phyloP scores from a whole-genome alignment of 2,888 invertebrate genomes.

The Heliconius sara region DNA sequence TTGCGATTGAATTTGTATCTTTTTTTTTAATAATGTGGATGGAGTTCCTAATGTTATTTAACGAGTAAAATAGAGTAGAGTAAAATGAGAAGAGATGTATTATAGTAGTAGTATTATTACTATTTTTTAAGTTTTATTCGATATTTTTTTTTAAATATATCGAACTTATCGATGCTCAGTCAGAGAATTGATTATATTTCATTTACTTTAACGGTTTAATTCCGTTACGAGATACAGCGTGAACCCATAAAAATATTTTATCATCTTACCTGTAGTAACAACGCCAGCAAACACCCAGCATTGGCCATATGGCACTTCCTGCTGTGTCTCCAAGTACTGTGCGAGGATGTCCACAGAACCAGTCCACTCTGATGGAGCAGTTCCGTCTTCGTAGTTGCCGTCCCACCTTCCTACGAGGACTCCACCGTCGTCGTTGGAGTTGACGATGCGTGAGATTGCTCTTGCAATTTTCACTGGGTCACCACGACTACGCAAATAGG shows the following conservation, averaged over 20 bases:
- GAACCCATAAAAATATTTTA: neutral
- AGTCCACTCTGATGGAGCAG: slow-evolving; percentile 91
- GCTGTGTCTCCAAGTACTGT: slow-evolving; percentile 86
- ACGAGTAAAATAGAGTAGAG: too few relatives aligned
- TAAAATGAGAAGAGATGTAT: too few relatives aligned
- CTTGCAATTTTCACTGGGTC: slow-evolving; percentile 89
- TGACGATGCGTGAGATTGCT: slow-evolving; percentile 89
- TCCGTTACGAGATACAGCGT: too few relatives aligned
- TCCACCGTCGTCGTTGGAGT: slow-evolving; percentile 89
- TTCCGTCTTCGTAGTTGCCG: slow-evolving; percentile 89
- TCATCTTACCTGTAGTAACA: slow-evolving; percentile 87
- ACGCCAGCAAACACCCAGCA: slow-evolving; percentile 95
- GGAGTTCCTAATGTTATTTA: too few relatives aligned
- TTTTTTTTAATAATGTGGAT: too few relatives aligned
- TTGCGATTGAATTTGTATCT: too few relatives aligned
- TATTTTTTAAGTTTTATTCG: too few relatives aligned
- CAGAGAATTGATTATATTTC: neutral
- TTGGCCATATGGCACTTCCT: slow-evolving; percentile 91
- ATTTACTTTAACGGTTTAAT: neutral
- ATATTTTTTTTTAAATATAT: too few relatives aligned
- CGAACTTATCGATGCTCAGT: neutral
- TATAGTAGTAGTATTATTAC: too few relatives aligned
- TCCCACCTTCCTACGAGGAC: slow-evolving; percentile 90
- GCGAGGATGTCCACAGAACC: slow-evolving; percentile 91
- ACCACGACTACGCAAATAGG: slow-evolving; percentile 77